Base-by-base conservation (phyloP, 2,797 vertebrate species). In the Eulemur rubriventer region DNA sequence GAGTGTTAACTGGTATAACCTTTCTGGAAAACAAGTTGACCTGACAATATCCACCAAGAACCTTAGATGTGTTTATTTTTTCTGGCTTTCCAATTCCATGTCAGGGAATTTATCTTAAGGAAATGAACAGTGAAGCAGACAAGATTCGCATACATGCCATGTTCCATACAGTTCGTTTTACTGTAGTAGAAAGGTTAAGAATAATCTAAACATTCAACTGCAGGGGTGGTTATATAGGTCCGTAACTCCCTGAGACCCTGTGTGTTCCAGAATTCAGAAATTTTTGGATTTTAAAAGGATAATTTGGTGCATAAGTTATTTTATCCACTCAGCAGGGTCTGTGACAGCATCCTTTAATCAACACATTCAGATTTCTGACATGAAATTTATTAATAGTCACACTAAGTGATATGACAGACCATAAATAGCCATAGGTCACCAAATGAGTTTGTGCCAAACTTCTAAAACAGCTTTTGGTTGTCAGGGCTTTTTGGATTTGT, bases 401-500 rank as follows among this genome's bases (percentile, higher is more conserved):
- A 48, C 41, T 84, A 59, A 59, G 65, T 79, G 43, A 52, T 41
- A 79, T 73, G 88, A 52, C 61, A 88, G 59, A 85, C 50, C 50
- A 55, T n/a, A 92, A 83, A 69, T 48, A 89, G 33, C n/a, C 28
- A 14, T 9, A 61, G 46, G 46, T 86, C 73, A 61, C 28, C 67
- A 67, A n/a, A 59, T 50, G 35, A 79, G 30, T 83, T 65, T 69
- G 63, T 41, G 57, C 7, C 20, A 93, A 73, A 61, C 10, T 87
- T 83, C 50, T 78, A 91, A 95, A 91, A 57, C 33, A 91, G 48
- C 63, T 52, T 88, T 69, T 14, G 16, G 46, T 86, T 89, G 86
- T 85, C 17, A 18, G 18, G 78, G 33, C 16, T 28, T 57, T 94
- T 80, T 57, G 18, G 6, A 70, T 35, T 70, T 88, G 46, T 83